Base-by-base conservation (phyloP, 2,113 vertebrate species). In the Tachuris rubrigastra region DNA sequence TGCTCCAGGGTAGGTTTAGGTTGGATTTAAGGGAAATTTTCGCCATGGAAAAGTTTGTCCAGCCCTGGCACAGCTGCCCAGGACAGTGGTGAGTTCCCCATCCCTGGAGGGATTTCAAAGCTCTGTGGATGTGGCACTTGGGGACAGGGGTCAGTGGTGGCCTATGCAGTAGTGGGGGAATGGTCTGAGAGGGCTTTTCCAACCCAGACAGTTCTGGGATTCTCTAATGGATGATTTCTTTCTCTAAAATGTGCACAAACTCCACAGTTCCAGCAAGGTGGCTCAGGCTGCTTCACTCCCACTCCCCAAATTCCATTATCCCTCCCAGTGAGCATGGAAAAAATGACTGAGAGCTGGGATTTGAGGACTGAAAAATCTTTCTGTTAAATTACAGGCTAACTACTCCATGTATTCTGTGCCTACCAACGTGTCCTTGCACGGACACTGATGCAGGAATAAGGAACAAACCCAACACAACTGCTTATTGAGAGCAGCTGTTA, bases 291-390 rank as follows among this genome's bases (percentile, higher is more conserved):
- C 42, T 14, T 19, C 7, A 27, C 76, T 44, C 31, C 52, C 2
- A 1, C 56, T 55, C 35, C 47, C 22, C 89, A 47, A 3, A 52
- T 20, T 25, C 0, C 0, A 52, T 5, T 6, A 17, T 15, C 4
- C 12, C 12, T 22, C 19, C 25, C 17, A 27, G 46, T 8, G 30
- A 81, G 75, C 65, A 86, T 0, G 0, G 65, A 12, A 44, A 22
- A 87, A 56, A 56, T 0, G 7, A 27, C 47, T 7, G 8, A 8
- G 30, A 47, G 47, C 11, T 4, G 33, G 28, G 31, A 56, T n/a
- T 12, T 52, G 35, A 46, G 44, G 53, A 46, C 27, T 47, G 66
- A 80, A 35, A 66, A 71, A 60, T 28, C 39, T 30, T 78, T 14
- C 76, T 63, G 59, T 28, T 42, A 30, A 19, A 28, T 20, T 46